These are phyloP conservation scores for Lithobates pipiens DNA, from an alignment of 2,797 vertebrate genomes.

Conservation along the genomic window DNA sequence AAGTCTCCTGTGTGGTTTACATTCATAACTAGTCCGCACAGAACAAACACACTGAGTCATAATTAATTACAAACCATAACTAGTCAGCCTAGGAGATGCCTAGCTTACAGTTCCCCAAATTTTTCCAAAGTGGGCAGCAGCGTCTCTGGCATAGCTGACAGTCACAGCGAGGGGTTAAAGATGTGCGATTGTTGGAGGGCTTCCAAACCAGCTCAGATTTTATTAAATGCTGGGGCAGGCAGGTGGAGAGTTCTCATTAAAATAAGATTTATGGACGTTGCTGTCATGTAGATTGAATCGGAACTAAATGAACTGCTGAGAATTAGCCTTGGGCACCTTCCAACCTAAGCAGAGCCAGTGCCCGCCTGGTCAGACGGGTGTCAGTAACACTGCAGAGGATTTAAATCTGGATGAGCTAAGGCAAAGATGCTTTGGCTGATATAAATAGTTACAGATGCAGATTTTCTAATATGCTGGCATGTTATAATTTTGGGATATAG, in stretches of 20 bases:
- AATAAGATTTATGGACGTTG: constrained; percentile 71
- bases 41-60: too few relatives aligned
- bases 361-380: constrained; percentile 60
- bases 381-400: constrained; percentile 31
- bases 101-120: too few relatives aligned
- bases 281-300: constrained; percentile 72
- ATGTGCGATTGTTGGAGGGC: constrained; percentile 64
- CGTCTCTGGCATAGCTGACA: too few relatives aligned
- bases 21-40: too few relatives aligned
- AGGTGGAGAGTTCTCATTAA: constrained; percentile 75
- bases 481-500: too few relatives aligned
- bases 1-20: too few relatives aligned
- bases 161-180: constrained; percentile 48
- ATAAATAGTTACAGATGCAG: too few relatives aligned
- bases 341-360: constrained; percentile 69
- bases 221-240: constrained; percentile 73
- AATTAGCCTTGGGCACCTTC: constrained; percentile 73
- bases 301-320: constrained; percentile 74
- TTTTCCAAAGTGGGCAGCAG: too few relatives aligned
- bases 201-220: constrained; percentile 66
- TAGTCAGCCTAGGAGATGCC: too few relatives aligned
- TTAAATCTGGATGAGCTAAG: background rate
- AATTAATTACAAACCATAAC: too few relatives aligned
- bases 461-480: too few relatives aligned
- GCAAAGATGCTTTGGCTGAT: too few relatives aligned